These are phyloP conservation scores for Callaeas wilsoni DNA, from an alignment of 2,113 vertebrate species.

Conservation along the genomic window DNA sequence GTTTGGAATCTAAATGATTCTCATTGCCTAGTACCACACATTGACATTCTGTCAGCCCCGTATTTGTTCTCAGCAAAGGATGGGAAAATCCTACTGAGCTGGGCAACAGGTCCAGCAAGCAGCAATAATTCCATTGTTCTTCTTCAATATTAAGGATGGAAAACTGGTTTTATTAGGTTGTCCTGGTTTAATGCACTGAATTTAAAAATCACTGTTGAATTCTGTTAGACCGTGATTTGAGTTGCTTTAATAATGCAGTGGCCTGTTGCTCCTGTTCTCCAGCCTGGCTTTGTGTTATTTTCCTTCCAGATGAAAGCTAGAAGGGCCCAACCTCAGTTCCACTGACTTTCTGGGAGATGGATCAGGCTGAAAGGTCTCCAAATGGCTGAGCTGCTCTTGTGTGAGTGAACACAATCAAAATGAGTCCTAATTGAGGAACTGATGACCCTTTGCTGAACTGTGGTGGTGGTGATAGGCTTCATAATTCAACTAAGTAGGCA, in stretches of 20 bases:
- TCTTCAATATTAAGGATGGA: not conserved
- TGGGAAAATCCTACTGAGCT: constrained; percentile 46
- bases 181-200: not conserved
- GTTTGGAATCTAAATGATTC: constrained; percentile 66
- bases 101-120: constrained; percentile 32
- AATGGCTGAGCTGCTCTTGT: not conserved
- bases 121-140: constrained; percentile 25
- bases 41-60: constrained; percentile 47
- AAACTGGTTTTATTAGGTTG: constrained; percentile 21
- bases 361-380: not conserved
- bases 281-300: not conserved
- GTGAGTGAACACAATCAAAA: not conserved
- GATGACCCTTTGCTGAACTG: not conserved
- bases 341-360: not conserved
- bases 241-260: not conserved
- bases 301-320: not conserved
- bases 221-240: not conserved
- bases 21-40: constrained; percentile 32
- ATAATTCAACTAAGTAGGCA: not conserved
- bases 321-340: not conserved
- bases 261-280: not conserved
- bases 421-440: not conserved
- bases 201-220: not conserved
- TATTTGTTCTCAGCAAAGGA: constrained; percentile 34
- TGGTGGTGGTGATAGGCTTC: not conserved